Evolutionary conservation across 2,888 invertebrate genomes (phyloP), one percentile per base, ranked within the genome.

Genomic region (Malthinus seriepunctatus): DNA sequence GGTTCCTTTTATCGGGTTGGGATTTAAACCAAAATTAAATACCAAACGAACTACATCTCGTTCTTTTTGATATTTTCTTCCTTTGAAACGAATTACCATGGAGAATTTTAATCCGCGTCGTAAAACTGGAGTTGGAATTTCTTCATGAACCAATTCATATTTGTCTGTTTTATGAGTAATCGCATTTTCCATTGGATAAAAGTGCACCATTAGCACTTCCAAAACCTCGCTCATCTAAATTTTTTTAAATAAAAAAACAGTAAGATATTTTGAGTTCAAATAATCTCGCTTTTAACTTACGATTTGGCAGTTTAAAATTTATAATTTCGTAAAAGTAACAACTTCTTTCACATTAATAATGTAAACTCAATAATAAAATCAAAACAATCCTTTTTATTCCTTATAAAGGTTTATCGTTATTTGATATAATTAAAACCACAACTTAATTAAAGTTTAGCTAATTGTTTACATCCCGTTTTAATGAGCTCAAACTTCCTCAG

Each of bases 31-130:
- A 54, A 86, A 84, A 52, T 82, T 84, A 73, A 91, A 90, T 32
- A 88, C 76, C 1, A 91, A 76, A 57, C 86, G 83, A 5, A 92
- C 82, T 23, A 85, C 77, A 66, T 92, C 91, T 1, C 78, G 80
- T 0, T 78, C 78, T 50, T 83, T 82, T 60, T 87, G 82, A 69
- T 83, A 89, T 1, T 81, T 79, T 32, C 89, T 79, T 66, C 83
- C 78, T 71, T 71, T 67, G 73, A 91, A 90, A 42, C 86, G 78
- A 12, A 91, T 73, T 1, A 86, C 86, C 4, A 90, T 79, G 59
- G 83, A 86, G 78, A 93, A 91, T 1, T 85, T 82, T 69, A 88
- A 86, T 0, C 91, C 92, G 23, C 92, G 82, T 3, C 92, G 81
- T 1, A 92, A 80, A 14, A 93, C 84, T 0, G 89, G 82, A 0